Percentiles rank a stretch among this genome's conserved stretches.
Evolutionary conservation across 2,888 invertebrate genomes (phyloP).

Genomic region (Cheilosia pagana): DNA sequence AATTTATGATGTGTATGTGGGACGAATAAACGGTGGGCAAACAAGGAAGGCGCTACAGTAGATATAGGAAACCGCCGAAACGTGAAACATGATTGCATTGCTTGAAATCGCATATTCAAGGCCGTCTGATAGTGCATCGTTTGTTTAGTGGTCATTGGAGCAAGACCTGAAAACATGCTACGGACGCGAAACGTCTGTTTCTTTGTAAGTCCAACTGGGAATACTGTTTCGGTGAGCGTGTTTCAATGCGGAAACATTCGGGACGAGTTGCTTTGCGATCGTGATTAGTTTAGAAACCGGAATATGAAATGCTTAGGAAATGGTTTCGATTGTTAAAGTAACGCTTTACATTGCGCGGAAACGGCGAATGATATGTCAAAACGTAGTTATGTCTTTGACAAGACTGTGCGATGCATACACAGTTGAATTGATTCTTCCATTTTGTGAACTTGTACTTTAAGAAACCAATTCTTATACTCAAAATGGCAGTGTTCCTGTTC

Average conservation of each 20-base stretch:
- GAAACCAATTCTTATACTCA: too few species aligned
- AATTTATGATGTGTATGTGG: neutral
- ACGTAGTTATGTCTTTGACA: too few species aligned
- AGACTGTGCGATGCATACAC: too few species aligned
- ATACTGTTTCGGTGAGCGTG: neutral
- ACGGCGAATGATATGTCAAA: too few species aligned
- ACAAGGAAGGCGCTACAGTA: neutral
- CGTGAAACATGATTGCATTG: slow-evolving; percentile 5
- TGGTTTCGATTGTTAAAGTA: too few species aligned
- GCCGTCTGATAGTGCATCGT: slow-evolving; percentile 1
- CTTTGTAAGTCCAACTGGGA: neutral
- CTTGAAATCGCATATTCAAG: neutral
- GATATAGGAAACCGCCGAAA: neutral
- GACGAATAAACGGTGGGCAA: neutral
- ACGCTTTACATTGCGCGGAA: too few species aligned
- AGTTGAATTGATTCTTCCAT: too few species aligned
- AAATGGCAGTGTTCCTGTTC: too few species aligned
- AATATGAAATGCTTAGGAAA: too few species aligned
- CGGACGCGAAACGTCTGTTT: neutral
- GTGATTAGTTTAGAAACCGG: too few species aligned
- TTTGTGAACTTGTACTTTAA: too few species aligned
- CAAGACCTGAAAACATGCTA: neutral
- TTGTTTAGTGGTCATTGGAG: neutral
- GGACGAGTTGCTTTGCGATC: neutral
- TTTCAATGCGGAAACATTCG: neutral